These are phyloP conservation scores for Eledona agricola DNA, from an alignment of 2,888 invertebrate genomes.

Conservation along the genomic window DNA sequence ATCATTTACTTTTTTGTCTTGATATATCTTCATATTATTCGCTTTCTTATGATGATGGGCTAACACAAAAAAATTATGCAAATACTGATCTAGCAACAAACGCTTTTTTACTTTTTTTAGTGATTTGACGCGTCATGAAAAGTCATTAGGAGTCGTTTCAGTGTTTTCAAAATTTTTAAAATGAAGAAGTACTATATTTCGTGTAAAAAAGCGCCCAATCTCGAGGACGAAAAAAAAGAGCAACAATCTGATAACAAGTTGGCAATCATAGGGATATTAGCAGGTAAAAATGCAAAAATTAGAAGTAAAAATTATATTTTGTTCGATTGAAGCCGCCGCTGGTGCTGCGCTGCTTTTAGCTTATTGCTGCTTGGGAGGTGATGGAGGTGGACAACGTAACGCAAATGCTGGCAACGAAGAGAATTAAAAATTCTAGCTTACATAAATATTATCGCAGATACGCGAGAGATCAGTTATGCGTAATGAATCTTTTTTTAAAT, in stretches of 20 bases:
- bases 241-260: not conserved
- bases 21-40: too few species aligned
- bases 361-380: not conserved
- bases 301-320: not conserved
- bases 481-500: too few species aligned
- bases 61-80: too few species aligned
- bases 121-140: not conserved
- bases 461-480: too few species aligned
- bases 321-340: not conserved
- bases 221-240: not conserved
- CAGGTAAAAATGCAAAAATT: not conserved
- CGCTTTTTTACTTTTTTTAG: too few species aligned
- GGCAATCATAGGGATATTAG: not conserved
- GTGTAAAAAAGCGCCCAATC: not conserved
- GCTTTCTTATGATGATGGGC: too few species aligned
- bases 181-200: conserved; percentile 7
- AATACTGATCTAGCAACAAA: too few species aligned
- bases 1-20: too few species aligned
- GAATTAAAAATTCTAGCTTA: too few species aligned
- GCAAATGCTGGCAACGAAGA: too few species aligned
- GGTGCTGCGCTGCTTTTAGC: not conserved
- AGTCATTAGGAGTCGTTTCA: not conserved
- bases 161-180: not conserved
- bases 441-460: too few species aligned
- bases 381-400: conserved; percentile 1